phyloP scores from a whole-genome alignment of 1,140 invertebrate species.

The Nymphalis io region DNA sequence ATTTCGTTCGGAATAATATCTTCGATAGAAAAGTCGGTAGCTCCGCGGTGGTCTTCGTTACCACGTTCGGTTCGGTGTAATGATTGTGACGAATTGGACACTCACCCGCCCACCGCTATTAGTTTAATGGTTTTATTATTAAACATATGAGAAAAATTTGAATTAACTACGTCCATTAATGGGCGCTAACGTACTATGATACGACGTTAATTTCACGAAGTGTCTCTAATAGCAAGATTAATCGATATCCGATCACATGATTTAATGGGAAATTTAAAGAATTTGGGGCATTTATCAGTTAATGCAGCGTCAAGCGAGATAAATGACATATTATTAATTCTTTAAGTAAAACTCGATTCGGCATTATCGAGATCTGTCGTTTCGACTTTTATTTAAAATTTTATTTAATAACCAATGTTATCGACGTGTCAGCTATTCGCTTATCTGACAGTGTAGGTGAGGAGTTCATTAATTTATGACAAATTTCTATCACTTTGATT shows the following conservation, averaged over 20 bases:
- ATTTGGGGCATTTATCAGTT: constrained; percentile 27
- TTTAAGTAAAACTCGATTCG: constrained; percentile 11
- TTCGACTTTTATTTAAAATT: constrained; percentile 2
- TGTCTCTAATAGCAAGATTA: constrained; percentile 43
- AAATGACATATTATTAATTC: constrained; percentile 18
- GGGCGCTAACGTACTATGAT: constrained; percentile 41
- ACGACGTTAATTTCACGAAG: constrained; percentile 38
- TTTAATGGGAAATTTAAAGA: constrained; percentile 26
- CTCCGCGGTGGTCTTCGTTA: constrained; percentile 53
- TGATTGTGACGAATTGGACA: constrained; percentile 70
- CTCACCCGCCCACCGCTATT: constrained; percentile 56
- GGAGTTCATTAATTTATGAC: constrained; percentile 7
- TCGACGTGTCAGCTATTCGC: neutral
- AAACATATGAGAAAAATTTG: constrained; percentile 61
- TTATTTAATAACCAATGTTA: constrained; percentile 14
- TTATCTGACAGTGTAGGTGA: constrained; percentile 2
- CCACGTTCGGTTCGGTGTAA: constrained; percentile 49
- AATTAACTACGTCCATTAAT: constrained; percentile 57
- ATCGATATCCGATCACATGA: constrained; percentile 35
- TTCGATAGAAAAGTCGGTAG: constrained; percentile 24
- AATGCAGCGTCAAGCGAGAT: constrained; percentile 30
- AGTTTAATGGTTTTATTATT: constrained; percentile 74
- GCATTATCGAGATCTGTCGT: constrained; percentile 13
- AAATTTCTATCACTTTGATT: neutral
- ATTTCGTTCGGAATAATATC: constrained; percentile 25